Evolutionary conservation across 1,140 invertebrate genomes (phyloP), one percentile per base, ranked within the genome.

Genomic region (Zophobas atratus): DNA sequence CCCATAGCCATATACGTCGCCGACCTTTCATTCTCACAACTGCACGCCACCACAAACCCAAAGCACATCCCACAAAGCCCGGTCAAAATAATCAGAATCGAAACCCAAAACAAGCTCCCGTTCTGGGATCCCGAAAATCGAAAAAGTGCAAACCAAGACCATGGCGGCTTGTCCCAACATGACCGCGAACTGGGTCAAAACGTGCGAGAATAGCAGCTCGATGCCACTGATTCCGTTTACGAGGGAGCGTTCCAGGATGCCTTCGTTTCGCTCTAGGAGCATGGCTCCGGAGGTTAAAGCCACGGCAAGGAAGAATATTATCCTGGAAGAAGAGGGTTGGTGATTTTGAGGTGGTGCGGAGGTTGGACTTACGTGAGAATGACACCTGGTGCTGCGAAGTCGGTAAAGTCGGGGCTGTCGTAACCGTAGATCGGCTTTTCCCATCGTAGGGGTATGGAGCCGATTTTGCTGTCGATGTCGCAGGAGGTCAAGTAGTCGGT

Each of bases 311-410:
- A 98, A 98, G 89, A 97, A 98, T 0, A 97, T 95, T 83, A 98
- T 98, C n/a, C 96, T 97, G 86, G 53, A 88, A 88, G 32, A 51
- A 77, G 75, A 82, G 43, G 8, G 43, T 36, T 38, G 32, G 5
- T 1, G 1, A 57, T 33, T 60, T 57, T 56, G 38, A 48, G 38
- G 3, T 20, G 20, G 20, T 20, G 20, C 20, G 20, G 20, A 20
- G 20, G 20, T 20, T 20, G 20, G 48, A 82, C 79, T 84, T 87
- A 97, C 95, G 95, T 97, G 78, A 98, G 88, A 84, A 98, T 97
- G 72, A 98, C 94, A 81, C 97, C 97, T 46, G 97, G 97, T 38
- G 97, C 96, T 79, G 98, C 97, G 87, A 98, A 99, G 87, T 98
- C 95, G 1, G 96, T 97, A 84, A 98, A 98, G 75, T 94, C 96